Evolutionary conservation across 2,888 invertebrate species (phyloP).

Genomic region (Achlya flavicornis): DNA sequence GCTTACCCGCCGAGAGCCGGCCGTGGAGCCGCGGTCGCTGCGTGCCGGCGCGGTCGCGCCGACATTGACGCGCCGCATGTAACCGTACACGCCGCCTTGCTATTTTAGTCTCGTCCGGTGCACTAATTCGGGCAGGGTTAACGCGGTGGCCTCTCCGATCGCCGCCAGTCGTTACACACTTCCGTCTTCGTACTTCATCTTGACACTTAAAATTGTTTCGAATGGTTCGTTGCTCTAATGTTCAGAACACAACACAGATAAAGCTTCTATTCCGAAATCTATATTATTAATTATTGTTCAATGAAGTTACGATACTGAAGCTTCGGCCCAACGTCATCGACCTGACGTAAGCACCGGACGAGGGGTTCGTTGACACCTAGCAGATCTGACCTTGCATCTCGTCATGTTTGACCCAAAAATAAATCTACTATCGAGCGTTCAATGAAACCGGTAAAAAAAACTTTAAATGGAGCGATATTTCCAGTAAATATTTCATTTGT

Average conservation of each 20-base stretch:
- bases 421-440: constrained; percentile 36
- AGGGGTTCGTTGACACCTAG: constrained; percentile 80
- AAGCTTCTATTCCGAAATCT: constrained; percentile 23
- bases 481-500: constrained; percentile 46
- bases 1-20: constrained; percentile 72
- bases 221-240: constrained; percentile 29
- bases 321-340: constrained; percentile 74
- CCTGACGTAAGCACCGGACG: constrained; percentile 75
- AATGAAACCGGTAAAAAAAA: constrained; percentile 30
- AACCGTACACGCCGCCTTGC: constrained; percentile 81
- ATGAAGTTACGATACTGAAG: constrained; percentile 54
- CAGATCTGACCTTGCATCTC: constrained; percentile 77
- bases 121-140: constrained; percentile 84
- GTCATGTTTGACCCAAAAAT: constrained; percentile 71
- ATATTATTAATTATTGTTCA: constrained; percentile 16
- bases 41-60: constrained; percentile 55
- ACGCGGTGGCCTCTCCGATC: constrained; percentile 76
- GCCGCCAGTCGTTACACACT: constrained; percentile 71
- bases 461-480: constrained; percentile 31
- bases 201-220: constrained; percentile 62
- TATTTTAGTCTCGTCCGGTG: constrained; percentile 82
- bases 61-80: constrained; percentile 80
- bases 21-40: constrained; percentile 51
- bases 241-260: constrained; percentile 43
- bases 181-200: constrained; percentile 72